Evolutionary conservation across 2,113 vertebrate genomes (phyloP).

Genomic region (Gavialis gangeticus): DNA sequence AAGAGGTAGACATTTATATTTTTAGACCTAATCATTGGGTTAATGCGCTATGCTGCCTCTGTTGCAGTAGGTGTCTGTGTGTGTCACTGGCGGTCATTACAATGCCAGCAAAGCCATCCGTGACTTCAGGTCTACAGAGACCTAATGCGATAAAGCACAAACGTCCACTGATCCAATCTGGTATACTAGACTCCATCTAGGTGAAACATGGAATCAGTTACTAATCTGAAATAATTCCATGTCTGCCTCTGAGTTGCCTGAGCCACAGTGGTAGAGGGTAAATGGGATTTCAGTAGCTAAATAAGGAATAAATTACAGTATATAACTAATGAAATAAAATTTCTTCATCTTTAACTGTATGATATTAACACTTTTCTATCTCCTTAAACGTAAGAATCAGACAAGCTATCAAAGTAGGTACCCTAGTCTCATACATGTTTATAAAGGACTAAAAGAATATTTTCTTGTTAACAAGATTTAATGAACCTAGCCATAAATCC

Average conservation of each 20-base stretch:
- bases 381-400: not conserved
- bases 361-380: not conserved
- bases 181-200: not conserved
- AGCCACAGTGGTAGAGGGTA: not conserved
- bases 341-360: not conserved
- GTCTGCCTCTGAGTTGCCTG: not conserved
- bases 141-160: not conserved
- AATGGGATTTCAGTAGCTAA: not conserved
- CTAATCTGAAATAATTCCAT: not conserved
- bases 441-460: not conserved
- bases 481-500: not conserved
- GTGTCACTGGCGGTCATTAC: not conserved
- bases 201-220: not conserved
- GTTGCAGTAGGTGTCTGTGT: not conserved
- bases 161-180: rapidly evolving
- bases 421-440: not conserved
- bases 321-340: not conserved
- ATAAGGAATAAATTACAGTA: not conserved
- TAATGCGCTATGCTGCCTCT: not conserved
- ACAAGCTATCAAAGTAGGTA: not conserved
- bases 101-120: not conserved
- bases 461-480: not conserved
- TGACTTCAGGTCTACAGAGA: not conserved
- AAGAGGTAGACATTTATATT: not conserved
- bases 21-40: not conserved